A percentile compares a stretch with the other conserved stretches of the same genome.
phyloP scores from a whole-genome alignment of 2,113 vertebrate genomes.

The Microcebus griseorufus region DNA sequence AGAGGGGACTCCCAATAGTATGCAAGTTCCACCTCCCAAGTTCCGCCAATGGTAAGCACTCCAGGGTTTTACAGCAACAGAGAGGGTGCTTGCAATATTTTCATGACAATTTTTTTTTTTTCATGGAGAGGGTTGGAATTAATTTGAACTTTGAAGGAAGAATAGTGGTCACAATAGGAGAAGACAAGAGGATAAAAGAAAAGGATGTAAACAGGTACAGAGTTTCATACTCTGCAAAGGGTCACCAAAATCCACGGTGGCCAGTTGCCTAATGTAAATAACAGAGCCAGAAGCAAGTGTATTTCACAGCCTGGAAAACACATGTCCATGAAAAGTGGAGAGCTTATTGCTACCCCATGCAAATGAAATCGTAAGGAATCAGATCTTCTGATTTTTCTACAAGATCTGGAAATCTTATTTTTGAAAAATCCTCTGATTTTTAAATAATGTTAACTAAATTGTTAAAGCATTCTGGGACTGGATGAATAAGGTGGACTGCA shows the following conservation, averaged over 20 bases:
- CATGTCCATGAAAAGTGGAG: background rate
- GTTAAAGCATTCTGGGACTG: background rate
- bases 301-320: background rate
- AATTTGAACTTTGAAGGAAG: background rate
- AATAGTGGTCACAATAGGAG: background rate
- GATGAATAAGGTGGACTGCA: rapidly evolving
- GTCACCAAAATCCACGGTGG: background rate
- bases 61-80: background rate
- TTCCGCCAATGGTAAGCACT: background rate
- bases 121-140: background rate
- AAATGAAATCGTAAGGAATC: background rate
- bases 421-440: background rate
- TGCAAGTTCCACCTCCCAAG: background rate
- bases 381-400: background rate
- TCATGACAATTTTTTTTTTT: background rate
- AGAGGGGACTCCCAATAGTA: background rate
- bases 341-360: background rate
- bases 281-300: background rate
- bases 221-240: background rate
- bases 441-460: background rate
- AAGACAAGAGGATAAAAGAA: background rate
- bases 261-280: background rate
- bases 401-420: background rate
- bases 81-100: background rate
- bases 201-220: background rate